Base-by-base conservation (phyloP, 2,888 invertebrate species). In the Julus scandinavius region DNA sequence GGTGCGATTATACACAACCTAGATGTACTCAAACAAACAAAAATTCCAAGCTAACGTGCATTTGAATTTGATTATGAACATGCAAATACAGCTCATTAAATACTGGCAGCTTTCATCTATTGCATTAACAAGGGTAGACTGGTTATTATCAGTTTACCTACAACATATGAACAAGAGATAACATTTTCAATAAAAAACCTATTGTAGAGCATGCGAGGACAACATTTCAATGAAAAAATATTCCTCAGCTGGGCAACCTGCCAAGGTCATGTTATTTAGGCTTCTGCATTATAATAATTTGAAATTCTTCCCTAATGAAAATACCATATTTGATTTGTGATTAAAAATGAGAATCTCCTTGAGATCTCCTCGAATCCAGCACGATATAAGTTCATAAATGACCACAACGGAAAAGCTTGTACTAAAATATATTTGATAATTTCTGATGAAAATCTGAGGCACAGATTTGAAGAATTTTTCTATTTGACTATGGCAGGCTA, bases 201-300 rank as follows among this genome's bases (percentile, higher is more conserved):
- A 80, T 80, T 29, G 80, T 13, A 13, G 80, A 13, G 13, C 38
- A 80, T 80, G 5, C 80, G 38, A 80, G 80, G 38, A 38, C 80
- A 72, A 72, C 72, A 38, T 38, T 80, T 80, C 38, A 11, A 80
- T 80, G 38, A 80, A 80, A 38, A 54, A 29, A 80, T 80, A 80
- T 38, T 80, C 38, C 80, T 9, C 38, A 80, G 80, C 38, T 38
- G 80, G 80, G 80, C 80, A 80, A 38, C 38, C 13, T 80, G 80
- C 80, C 80, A 80, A 80, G 80, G 80, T 11, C 20, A 80, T 38
- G 29, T 13, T 38, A 80, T 3, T 20, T 72, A 20, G 72, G 38
- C 38, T 80, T 80, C 80, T 80, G 80, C 38, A 80, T 38, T 80
- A 38, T 80, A 29, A 72, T 4, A 38, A 2, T 38, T 80, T 29